phyloP scores from a whole-genome alignment of 2,888 invertebrate species.

The Pheosia gnoma region DNA sequence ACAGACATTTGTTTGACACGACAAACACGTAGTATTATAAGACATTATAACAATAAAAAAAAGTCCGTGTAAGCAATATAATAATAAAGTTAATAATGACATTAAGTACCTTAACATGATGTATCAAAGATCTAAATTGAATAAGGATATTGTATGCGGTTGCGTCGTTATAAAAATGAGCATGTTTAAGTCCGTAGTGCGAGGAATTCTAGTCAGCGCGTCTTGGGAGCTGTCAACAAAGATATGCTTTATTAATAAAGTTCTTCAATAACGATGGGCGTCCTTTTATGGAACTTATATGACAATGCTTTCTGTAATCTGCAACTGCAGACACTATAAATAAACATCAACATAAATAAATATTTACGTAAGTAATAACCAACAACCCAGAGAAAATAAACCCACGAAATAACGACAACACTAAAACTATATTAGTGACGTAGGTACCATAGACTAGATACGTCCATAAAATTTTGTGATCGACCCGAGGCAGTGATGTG shows the following conservation, averaged over 20 bases:
- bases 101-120: not conserved
- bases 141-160: not conserved
- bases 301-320: no score
- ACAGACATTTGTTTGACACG: no score
- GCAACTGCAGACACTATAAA: no score
- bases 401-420: slow-evolving; percentile 20
- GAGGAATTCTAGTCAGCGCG: not conserved
- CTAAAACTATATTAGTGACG: slow-evolving; percentile 41
- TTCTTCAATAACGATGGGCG: not conserved
- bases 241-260: slow-evolving; percentile 1
- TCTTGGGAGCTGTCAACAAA: not conserved
- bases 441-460: slow-evolving; percentile 27
- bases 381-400: slow-evolving; percentile 28
- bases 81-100: no score
- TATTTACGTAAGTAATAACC: not conserved
- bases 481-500: slow-evolving; percentile 58
- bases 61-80: no score
- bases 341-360: no score
- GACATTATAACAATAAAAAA: no score
- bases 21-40: no score
- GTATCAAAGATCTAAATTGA: not conserved
- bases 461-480: slow-evolving; percentile 47
- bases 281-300: no score
- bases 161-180: not conserved
- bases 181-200: not conserved